Evolutionary conservation across 1,140 invertebrate genomes (phyloP).

Genomic region (Aricia agestis): DNA sequence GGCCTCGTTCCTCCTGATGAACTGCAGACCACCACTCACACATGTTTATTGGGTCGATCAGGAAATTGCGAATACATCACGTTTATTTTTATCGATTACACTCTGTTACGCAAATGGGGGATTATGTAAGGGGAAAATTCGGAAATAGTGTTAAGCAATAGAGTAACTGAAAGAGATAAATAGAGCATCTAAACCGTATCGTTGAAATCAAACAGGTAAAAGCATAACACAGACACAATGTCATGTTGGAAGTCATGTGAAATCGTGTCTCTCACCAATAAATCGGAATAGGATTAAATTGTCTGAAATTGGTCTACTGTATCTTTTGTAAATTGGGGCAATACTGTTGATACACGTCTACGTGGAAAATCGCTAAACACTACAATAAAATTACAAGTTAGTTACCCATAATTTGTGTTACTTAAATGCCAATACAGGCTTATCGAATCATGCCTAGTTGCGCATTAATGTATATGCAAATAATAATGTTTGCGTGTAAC

Average conservation of each 20-base stretch:
- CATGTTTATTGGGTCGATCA: slow-evolving; percentile 63
- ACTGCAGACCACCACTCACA: slow-evolving; percentile 56
- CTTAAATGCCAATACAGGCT: neutral
- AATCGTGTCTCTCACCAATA: neutral
- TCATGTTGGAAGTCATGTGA: neutral
- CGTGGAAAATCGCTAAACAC: no score
- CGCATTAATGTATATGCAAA: neutral
- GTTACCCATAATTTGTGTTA: neutral
- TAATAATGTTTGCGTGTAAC: neutral
- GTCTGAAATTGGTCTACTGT: no score
- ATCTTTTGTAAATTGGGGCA: no score
- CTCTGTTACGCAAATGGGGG: slow-evolving; percentile 27
- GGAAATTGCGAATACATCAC: slow-evolving; percentile 54
- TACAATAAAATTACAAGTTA: neutral
- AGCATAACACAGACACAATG: neutral
- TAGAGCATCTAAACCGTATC: neutral
- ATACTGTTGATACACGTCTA: no score
- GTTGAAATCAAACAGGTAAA: no score
- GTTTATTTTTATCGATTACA: slow-evolving; percentile 55
- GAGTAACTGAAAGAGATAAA: neutral
- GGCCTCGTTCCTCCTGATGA: slow-evolving; percentile 57
- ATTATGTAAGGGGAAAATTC: neutral
- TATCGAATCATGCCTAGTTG: neutral
- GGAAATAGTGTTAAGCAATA: slow-evolving; percentile 5
- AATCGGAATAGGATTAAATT: no score